These are phyloP conservation scores for Corydoras maculifer DNA, from an alignment of 2,113 vertebrate species.

Conservation along the genomic window DNA sequence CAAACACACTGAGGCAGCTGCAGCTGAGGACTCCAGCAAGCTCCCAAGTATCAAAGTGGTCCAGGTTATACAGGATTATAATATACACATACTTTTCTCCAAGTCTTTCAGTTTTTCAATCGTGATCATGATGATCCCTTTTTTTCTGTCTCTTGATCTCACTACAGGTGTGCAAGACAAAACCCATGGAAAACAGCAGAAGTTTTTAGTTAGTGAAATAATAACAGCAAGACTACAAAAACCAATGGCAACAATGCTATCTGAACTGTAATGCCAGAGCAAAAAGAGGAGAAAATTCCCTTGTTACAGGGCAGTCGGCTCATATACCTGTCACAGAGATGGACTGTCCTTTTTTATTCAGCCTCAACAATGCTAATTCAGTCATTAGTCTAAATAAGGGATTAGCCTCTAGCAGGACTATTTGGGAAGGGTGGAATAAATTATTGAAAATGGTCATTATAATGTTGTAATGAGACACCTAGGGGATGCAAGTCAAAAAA, in stretches of 20 bases:
- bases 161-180: neutral
- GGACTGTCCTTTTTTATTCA: constrained; percentile 24
- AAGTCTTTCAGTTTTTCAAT: neutral
- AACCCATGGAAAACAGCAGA: no score
- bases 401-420: constrained; percentile 30
- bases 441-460: constrained; percentile 28
- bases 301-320: constrained; percentile 31
- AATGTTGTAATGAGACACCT: constrained; percentile 40
- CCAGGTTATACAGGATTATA: neutral
- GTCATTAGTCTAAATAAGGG: constrained; percentile 50
- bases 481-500: constrained; percentile 24
- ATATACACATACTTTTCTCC: neutral
- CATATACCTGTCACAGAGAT: constrained; percentile 45
- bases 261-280: no score
- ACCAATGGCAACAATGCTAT: no score
- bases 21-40: constrained; percentile 8
- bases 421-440: neutral
- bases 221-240: no score
- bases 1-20: constrained; percentile 11
- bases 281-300: neutral
- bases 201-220: no score
- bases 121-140: neutral
- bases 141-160: neutral
- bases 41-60: constrained; percentile 1
- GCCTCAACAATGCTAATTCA: constrained; percentile 38